These are phyloP conservation scores for Cyanoliseus patagonus DNA, from an alignment of 2,113 vertebrate species.

Conservation along the genomic window DNA sequence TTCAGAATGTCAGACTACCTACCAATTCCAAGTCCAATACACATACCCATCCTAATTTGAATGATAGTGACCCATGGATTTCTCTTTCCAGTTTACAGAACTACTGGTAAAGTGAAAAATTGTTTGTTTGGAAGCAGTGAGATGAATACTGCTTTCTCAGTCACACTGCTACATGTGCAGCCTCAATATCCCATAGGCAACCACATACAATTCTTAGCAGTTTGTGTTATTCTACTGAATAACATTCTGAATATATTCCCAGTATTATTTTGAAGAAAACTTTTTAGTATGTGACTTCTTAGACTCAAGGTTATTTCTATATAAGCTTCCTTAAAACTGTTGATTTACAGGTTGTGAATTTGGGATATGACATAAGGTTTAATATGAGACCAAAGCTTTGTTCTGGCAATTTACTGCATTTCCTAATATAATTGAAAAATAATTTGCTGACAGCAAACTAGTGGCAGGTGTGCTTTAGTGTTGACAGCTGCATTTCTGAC, in stretches of 20 bases:
- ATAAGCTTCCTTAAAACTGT: neutral
- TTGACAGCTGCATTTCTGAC: conserved; percentile 76
- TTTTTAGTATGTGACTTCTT: neutral
- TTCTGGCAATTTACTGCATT: conserved; percentile 41
- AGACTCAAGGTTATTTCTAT: neutral
- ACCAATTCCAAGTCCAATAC: neutral
- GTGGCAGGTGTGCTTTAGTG: conserved; percentile 69
- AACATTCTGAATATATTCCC: neutral
- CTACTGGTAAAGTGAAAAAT: neutral
- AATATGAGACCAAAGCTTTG: conserved; percentile 21
- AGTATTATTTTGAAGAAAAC: neutral
- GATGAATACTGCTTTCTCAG: neutral
- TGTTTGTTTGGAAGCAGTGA: neutral
- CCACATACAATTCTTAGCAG: neutral
- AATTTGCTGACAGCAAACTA: conserved; percentile 63
- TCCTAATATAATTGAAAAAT: conserved; percentile 63
- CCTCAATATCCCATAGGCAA: accelerated
- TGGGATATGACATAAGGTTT: neutral
- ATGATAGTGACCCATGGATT: neutral
- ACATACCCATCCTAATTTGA: neutral
- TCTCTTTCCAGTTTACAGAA: neutral
- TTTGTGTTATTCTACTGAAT: neutral
- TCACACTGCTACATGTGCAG: neutral
- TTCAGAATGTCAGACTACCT: neutral
- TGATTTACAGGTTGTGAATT: neutral